Evolutionary conservation across 2,113 vertebrate genomes (phyloP), one percentile per base, ranked within the genome.

Genomic region (Naja naja): DNA sequence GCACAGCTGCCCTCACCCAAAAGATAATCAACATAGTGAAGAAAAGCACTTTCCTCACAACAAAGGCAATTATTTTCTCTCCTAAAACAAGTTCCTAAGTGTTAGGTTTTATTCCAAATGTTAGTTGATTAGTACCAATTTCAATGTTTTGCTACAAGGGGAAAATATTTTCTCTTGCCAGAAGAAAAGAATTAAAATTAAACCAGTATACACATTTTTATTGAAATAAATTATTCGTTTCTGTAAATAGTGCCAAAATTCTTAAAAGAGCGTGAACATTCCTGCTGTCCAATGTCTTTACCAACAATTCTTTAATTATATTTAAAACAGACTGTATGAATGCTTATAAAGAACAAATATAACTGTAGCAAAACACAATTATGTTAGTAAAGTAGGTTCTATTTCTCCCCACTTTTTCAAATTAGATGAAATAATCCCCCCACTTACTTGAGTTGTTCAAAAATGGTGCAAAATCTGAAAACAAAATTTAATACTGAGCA

Each of bases 361-460:
- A 95, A 9, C 10, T 94, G 97, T 97, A 98, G 98, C 97, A 98
- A 98, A 98, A 97, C 96, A 91, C 92, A 93, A 92, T 91, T 69
- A 89, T 14, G 94, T 98, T 98, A 98, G 97, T 97, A 95, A 0
- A 94, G 93, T 52, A 22, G 39, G 20, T 64, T 16, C 87, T 89
- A 58, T 94, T 91, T 96, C 97, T 95, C 96, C 97, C 95, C 96
- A 74, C 87, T 94, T 89, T 94, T 93, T 88, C 54, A 94, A 94
- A 97, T 98, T 98, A 98, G 97, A 95, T 97, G 94, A 93, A 91
- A 94, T 90, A 95, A 90, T 94, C 97, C 94, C 96, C 92, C 91
- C 97, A 99, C 99, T 99, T 99, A 99, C 99, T 97, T 98, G 98
- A 96, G 97, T 94, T 97, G 97, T 94, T 98, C 98, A 98, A 97